These are phyloP conservation scores for Dendrolimus punctatus DNA, from an alignment of 1,140 invertebrate species.

Conservation along the genomic window DNA sequence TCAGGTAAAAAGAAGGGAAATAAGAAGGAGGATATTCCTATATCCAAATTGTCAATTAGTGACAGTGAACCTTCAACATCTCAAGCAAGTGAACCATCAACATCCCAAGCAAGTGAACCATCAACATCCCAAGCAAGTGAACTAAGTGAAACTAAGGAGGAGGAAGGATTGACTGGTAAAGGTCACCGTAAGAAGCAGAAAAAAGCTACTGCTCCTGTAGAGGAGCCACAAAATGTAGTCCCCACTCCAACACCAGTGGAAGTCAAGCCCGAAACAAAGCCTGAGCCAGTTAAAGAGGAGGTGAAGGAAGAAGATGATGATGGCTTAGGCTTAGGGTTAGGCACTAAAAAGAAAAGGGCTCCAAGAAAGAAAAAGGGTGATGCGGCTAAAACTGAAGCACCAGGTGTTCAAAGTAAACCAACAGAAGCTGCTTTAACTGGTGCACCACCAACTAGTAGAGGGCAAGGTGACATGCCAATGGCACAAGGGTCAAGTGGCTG, in stretches of 20 bases:
- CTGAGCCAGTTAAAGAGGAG: constrained; percentile 8
- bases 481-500: no score
- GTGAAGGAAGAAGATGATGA: constrained; percentile 20
- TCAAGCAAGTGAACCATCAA: constrained; percentile 5
- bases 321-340: constrained; percentile 21
- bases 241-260: neutral
- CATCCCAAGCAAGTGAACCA: constrained; percentile 7
- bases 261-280: constrained; percentile 4
- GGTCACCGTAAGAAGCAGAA: constrained; percentile 5
- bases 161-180: constrained; percentile 3
- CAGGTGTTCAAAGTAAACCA: neutral
- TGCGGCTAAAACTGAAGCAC: constrained; percentile 2
- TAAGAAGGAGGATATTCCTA: constrained; percentile 12
- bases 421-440: neutral
- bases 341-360: constrained; percentile 15
- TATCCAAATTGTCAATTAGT: constrained; percentile 1
- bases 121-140: no score
- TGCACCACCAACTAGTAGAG: neutral
- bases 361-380: constrained; percentile 32
- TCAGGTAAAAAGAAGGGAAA: constrained; percentile 40
- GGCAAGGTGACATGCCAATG: no score
- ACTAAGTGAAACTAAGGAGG: constrained; percentile 1
- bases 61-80: constrained; percentile 13
- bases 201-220: neutral
- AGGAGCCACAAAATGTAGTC: neutral